Base-by-base conservation (phyloP, 2,888 invertebrate genomes). In the Xanthia icteritia region DNA sequence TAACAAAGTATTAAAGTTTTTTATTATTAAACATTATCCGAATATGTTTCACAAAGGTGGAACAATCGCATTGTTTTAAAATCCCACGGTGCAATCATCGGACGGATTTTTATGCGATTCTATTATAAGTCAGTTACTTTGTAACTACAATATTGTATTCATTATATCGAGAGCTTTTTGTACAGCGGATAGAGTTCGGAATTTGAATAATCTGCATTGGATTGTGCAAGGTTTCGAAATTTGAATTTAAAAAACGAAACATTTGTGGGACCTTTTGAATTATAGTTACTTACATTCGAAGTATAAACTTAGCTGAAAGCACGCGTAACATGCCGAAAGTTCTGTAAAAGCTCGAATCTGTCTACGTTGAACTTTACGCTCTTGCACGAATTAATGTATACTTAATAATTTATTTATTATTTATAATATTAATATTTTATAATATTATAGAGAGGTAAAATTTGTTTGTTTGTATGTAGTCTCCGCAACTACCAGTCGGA, bases 1-100 rank as follows among this genome's bases (percentile, higher is more conserved):
- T 67, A 74, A 80, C 73, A 79, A 63, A 84, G 73, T 79, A 78
- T 81, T 77, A 82, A 84, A 71, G 61, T 79, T 86, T 87, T 84
- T 85, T 84, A 85, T 88, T 86, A 86, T 77, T 84, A 86, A 88
- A 88, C 86, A 88, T 86, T 86, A 88, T 78, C 86, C 88, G 84
- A 88, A 88, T 88, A 84, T 88, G 88, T 88, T 88, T 81, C 81
- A 84, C 87, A 88, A 80, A 86, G 83, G 85, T 85, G 79, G 74
- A 90, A 89, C 91, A 91, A 92, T 90, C 83, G 85, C 87, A 91
- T 90, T 91, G 92, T 92, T 91, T 89, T 86, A 87, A 90, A 89
- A 86, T 92, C 91, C 89, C 91, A 91, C 90, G 92, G 88, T 87
- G 86, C 89, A 90, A 91, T 92, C 92, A 88, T 89, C 77, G 63